Evolutionary conservation across 2,888 invertebrate genomes (phyloP).

Genomic region (Ectropis crepuscularia): DNA sequence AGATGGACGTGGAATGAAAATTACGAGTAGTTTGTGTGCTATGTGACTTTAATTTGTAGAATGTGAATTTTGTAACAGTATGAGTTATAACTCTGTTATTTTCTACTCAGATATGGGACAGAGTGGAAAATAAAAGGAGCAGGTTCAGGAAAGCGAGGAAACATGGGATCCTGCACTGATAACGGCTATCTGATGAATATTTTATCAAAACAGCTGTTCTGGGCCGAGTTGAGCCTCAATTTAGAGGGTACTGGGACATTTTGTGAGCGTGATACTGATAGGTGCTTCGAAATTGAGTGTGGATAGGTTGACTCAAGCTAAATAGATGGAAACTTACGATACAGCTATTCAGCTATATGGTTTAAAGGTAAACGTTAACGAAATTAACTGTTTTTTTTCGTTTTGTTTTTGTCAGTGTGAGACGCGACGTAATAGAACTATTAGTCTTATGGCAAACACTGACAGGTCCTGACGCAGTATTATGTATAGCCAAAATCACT

Average conservation of each 20-base stretch:
- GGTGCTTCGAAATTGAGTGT: background rate
- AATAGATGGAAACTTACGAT: background rate
- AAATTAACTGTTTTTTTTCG: too few species aligned
- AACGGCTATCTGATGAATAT: constrained; percentile 25
- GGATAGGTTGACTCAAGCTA: background rate
- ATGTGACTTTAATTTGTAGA: too few species aligned
- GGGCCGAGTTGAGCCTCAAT: constrained; percentile 4
- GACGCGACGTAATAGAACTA: too few species aligned
- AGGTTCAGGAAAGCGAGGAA: constrained; percentile 10
- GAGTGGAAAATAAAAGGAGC: constrained; percentile 8
- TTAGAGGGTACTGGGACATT: constrained; percentile 6
- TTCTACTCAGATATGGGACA: constrained; percentile 1
- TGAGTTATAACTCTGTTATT: background rate
- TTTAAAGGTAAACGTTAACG: too few species aligned
- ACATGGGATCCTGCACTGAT: constrained; percentile 19
- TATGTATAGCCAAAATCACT: too few species aligned
- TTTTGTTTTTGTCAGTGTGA: too few species aligned
- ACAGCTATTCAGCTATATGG: too few species aligned
- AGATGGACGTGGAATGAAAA: too few species aligned
- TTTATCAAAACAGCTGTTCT: constrained; percentile 15
- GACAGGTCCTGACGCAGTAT: too few species aligned
- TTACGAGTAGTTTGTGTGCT: too few species aligned
- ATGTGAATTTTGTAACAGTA: too few species aligned
- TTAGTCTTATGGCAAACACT: too few species aligned
- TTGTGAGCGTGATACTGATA: background rate